A percentile compares a stretch with the other conserved stretches of the same genome.
Evolutionary conservation across 64 coral and sea anemone species (phyloP).

Genomic region (Pocillopora verrucosa): DNA sequence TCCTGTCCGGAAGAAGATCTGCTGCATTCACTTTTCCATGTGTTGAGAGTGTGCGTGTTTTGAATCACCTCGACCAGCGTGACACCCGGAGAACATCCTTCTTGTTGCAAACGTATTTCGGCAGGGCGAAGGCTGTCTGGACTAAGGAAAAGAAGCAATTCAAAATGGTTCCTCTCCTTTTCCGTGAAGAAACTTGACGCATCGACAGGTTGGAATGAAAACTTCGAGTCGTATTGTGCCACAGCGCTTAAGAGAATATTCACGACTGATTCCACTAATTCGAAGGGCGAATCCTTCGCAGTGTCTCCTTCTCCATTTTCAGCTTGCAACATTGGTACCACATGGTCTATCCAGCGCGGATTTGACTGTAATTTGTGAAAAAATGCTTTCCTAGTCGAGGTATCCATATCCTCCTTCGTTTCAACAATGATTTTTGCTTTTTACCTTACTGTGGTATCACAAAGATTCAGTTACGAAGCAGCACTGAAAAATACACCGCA

Average conservation of each 20-base stretch:
- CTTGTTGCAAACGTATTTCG: slow-evolving; percentile 25
- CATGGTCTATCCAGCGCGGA: slow-evolving; percentile 7
- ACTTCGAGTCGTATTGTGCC: slow-evolving; percentile 55
- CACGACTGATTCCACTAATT: slow-evolving; percentile 30
- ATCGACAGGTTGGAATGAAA: slow-evolving; percentile 47
- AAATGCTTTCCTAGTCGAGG: neutral
- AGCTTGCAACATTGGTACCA: neutral
- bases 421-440: neutral
- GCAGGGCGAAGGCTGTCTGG: neutral
- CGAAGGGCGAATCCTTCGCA: neutral
- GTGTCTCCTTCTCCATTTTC: neutral
- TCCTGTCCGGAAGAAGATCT: slow-evolving; percentile 21
- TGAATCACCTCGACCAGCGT: slow-evolving; percentile 25
- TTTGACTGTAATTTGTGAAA: neutral
- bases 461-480: neutral
- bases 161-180: slow-evolving; percentile 43
- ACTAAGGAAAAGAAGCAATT: slow-evolving; percentile 49
- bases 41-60: neutral
- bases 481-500: neutral
- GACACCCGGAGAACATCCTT: slow-evolving; percentile 10
- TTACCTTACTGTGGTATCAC: neutral
- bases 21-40: slow-evolving; percentile 51
- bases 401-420: neutral
- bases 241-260: slow-evolving; percentile 69
- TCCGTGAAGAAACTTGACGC: slow-evolving; percentile 42